Evolutionary conservation across 2,113 vertebrate species (phyloP).

Genomic region (Myiozetetes cayanensis): DNA sequence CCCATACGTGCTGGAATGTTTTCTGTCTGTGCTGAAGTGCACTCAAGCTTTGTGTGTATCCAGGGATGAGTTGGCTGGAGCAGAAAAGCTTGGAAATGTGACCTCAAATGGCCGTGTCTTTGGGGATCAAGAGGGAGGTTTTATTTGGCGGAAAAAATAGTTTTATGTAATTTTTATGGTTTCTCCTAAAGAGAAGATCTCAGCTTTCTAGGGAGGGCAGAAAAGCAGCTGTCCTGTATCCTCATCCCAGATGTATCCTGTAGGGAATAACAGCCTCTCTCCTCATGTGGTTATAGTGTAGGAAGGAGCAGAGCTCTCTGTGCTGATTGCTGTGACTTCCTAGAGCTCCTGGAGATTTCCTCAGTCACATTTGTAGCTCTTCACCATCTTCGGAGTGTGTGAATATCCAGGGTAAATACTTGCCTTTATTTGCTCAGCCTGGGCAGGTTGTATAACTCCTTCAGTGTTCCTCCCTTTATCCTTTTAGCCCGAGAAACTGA

Average conservation of each 20-base stretch:
- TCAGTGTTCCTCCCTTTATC: background rate
- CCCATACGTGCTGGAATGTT: fast-evolving
- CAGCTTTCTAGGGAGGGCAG: background rate
- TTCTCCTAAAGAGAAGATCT: background rate
- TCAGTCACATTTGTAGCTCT: background rate
- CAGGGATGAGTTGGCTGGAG: background rate
- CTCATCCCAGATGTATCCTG: background rate
- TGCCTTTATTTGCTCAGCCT: constrained; percentile 8
- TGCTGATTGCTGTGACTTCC: background rate
- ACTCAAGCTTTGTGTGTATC: background rate
- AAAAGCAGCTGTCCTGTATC: background rate
- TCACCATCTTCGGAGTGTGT: background rate
- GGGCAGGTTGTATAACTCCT: background rate
- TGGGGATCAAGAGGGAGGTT: background rate
- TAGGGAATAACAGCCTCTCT: background rate
- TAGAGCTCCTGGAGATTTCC: background rate
- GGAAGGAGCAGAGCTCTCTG: background rate
- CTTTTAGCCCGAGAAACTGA: background rate
- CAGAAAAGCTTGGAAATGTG: background rate
- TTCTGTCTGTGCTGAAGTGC: background rate
- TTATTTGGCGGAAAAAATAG: background rate
- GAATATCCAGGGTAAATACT: background rate
- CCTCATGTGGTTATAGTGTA: background rate
- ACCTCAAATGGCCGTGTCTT: background rate
- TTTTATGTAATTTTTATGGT: background rate